Percentiles rank a stretch among this genome's conserved stretches.
Evolutionary conservation across 2,797 vertebrate species (phyloP).

Genomic region (Thripadectes ignobilis): DNA sequence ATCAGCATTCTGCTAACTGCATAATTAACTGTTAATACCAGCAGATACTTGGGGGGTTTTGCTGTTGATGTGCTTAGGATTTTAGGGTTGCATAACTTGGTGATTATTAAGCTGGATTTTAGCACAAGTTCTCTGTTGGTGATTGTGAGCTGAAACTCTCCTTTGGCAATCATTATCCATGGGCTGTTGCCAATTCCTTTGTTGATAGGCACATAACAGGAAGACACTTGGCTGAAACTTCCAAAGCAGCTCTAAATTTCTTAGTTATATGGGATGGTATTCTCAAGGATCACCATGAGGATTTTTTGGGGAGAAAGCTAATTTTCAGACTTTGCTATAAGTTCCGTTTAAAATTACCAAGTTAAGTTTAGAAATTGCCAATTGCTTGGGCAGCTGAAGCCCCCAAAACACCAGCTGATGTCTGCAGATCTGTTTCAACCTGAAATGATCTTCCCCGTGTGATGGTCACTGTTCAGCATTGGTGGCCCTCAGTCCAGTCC

Average conservation of each 20-base stretch:
- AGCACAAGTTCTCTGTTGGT: conserved; percentile 1
- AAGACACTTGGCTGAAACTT: background rate
- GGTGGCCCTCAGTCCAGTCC: background rate
- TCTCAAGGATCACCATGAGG: background rate
- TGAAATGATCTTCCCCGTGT: background rate
- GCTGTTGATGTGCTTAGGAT: conserved; percentile 6
- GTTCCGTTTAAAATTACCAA: background rate
- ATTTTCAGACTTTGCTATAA: background rate
- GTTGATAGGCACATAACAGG: background rate
- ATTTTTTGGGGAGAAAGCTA: background rate
- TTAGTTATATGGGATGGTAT: background rate
- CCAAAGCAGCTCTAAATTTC: background rate
- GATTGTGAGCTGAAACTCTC: background rate
- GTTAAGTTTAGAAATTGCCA: background rate
- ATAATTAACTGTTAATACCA: conserved; percentile 53
- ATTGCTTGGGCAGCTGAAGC: background rate
- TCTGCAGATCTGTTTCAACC: background rate
- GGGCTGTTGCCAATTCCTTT: background rate
- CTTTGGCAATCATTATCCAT: background rate
- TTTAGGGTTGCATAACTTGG: conserved; percentile 29
- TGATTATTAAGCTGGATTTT: conserved; percentile 47
- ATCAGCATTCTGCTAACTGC: conserved; percentile 39
- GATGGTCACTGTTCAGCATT: background rate
- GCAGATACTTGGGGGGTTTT: background rate
- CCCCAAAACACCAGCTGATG: background rate